Base-by-base conservation (phyloP, 2,888 invertebrate genomes). In the Catocala fraxini region DNA sequence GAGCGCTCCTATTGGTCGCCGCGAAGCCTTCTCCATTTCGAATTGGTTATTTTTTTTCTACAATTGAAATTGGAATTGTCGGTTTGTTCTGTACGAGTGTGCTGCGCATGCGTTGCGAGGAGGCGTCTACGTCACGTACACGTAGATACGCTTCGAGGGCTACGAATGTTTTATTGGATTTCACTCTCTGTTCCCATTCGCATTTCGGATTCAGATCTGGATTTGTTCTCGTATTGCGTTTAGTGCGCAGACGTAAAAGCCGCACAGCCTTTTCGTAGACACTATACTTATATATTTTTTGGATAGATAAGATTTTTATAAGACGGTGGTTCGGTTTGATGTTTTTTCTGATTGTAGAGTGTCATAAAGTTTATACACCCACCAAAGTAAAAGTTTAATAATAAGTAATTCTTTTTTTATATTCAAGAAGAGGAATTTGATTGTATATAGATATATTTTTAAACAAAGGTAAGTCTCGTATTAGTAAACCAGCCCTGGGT, bases 21-120 rank as follows among this genome's bases (percentile, higher is more conserved):
- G 89, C 89, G 86, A 91, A 93, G 93, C 90, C 92, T 93, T 93
- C 93, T 89, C 86, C 90, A 92, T 89, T 93, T 92, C 85, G 93
- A 93, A 93, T 93, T 93, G 93, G 93, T 91, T 93, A 92, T 93
- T 88, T 93, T 93, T 92, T 94, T 93, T 93, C 90, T 93, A 91
- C 92, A 89, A 93, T 93, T 93, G 91, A 88, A 93, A 91, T 93
- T 92, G 90, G 90, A 88, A 92, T 88, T 91, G 92, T 93, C 83
- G 87, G 90, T 91, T 92, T 91, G 91, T 90, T 86, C 87, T 89
- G 91, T 90, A 79, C 86, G 82, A 84, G 80, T 89, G 87, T 67
- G 55, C 71, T 75, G 84, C 94, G 93, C 93, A 90, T 91, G 94
- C 93, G 93, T 85, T 65, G 79, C 71, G 68, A 73, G 88, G 84